These are phyloP conservation scores for Drosophila quinaria DNA, from an alignment of 2,888 invertebrate species.

Conservation along the genomic window DNA sequence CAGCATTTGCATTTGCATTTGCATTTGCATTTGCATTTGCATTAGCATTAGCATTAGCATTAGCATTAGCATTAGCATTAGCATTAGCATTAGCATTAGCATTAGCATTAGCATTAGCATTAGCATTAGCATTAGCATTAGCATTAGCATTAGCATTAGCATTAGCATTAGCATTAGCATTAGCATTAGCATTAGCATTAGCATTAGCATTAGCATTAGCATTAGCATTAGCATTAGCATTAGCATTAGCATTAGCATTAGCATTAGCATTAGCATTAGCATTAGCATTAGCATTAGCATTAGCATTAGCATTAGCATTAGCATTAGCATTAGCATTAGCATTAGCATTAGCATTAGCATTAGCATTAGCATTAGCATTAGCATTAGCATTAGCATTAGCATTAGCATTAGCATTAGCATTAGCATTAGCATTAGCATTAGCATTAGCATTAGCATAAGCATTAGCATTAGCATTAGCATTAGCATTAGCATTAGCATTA, in stretches of 20 bases:
- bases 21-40: neutral
- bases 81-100: neutral
- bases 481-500: slow-evolving; percentile 7
- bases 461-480: slow-evolving; percentile 8
- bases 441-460: slow-evolving; percentile 2
- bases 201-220: neutral
- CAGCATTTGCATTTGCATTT: neutral
- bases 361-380: slow-evolving; percentile 6
- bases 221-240: neutral
- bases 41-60: slow-evolving; percentile 2
- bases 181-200: neutral
- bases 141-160: slow-evolving; percentile 14
- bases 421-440: neutral
- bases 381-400: slow-evolving; percentile 5
- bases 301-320: slow-evolving; percentile 12
- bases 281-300: slow-evolving; percentile 15
- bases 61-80: slow-evolving; percentile 3
- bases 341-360: slow-evolving; percentile 9
- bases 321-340: neutral
- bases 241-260: slow-evolving; percentile 6
- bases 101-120: neutral
- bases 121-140: neutral
- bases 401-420: slow-evolving; percentile 7
- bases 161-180: slow-evolving; percentile 1
- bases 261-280: slow-evolving; percentile 1